Conservation (phyloP, 2,888 invertebrate species). For the Piscicola geometra region DNA sequence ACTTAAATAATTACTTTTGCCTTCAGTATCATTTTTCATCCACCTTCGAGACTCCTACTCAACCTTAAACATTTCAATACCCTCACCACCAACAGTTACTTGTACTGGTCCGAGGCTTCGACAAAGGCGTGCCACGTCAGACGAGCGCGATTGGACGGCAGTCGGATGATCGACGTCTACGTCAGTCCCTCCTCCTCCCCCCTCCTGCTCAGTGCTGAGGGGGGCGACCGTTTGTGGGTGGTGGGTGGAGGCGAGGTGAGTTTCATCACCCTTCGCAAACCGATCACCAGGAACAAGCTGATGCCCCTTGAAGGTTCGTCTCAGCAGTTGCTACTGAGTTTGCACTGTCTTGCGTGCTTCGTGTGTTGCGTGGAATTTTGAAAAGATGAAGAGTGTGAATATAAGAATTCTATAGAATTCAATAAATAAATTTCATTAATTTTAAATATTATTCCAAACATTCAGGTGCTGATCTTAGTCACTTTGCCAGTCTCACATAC, state of each 20-base stretch:
- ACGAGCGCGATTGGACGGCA: background rate
- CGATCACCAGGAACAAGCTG: background rate
- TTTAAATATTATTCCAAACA: no score
- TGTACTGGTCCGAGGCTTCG: background rate
- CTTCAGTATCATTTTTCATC: no score
- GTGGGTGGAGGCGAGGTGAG: background rate
- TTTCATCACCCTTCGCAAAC: background rate
- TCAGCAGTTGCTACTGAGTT: no score
- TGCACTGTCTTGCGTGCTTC: no score
- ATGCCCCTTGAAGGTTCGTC: background rate
- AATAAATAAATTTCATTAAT: no score
- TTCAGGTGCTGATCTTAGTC: no score
- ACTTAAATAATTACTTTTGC: no score
- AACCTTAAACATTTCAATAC: background rate
- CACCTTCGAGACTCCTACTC: background rate
- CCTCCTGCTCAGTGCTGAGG: background rate
- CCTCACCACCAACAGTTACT: background rate
- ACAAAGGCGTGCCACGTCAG: background rate
- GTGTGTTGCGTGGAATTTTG: no score
- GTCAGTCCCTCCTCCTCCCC: background rate
- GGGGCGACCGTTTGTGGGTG: background rate
- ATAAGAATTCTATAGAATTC: no score
- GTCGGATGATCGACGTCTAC: background rate
- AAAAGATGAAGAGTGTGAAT: no score
- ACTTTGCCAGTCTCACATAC: no score